Conservation (phyloP, 2,888 invertebrate species). For the Branchellion lobata region DNA sequence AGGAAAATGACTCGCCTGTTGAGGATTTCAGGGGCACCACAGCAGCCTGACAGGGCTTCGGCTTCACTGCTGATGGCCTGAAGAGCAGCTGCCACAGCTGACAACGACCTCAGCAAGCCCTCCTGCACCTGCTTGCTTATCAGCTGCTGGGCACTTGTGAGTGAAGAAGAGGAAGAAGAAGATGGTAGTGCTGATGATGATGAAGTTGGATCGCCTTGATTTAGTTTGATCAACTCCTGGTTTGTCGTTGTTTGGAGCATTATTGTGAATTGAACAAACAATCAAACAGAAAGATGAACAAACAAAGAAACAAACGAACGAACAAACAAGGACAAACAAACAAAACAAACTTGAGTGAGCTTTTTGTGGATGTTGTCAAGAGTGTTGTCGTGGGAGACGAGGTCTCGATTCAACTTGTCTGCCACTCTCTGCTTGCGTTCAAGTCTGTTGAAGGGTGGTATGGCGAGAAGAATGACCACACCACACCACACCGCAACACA, state of each 20-base stretch:
- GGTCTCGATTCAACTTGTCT: slow-evolving; percentile 83
- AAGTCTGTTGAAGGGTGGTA: slow-evolving; percentile 66
- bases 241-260: too few relatives aligned
- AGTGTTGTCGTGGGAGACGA: slow-evolving; percentile 83
- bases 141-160: slow-evolving; percentile 2
- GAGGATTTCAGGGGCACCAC: background rate
- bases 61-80: background rate
- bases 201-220: background rate
- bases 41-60: background rate
- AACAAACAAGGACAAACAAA: too few relatives aligned
- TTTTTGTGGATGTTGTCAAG: slow-evolving; percentile 82
- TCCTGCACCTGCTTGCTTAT: background rate
- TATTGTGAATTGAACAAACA: too few relatives aligned
- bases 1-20: too few relatives aligned
- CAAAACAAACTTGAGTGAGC: slow-evolving; percentile 70
- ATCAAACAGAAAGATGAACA: too few relatives aligned
- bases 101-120: background rate
- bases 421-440: slow-evolving; percentile 88
- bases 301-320: too few relatives aligned
- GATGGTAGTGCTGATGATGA: background rate
- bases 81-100: background rate
- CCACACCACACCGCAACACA: background rate
- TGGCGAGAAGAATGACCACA: too few relatives aligned
- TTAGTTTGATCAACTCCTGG: too few relatives aligned
- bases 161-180: background rate